A percentile compares a stretch with the other conserved stretches of the same genome.
These are phyloP conservation scores for Ptychoptera albimana DNA, from an alignment of 2,888 invertebrate species.

Conservation along the genomic window DNA sequence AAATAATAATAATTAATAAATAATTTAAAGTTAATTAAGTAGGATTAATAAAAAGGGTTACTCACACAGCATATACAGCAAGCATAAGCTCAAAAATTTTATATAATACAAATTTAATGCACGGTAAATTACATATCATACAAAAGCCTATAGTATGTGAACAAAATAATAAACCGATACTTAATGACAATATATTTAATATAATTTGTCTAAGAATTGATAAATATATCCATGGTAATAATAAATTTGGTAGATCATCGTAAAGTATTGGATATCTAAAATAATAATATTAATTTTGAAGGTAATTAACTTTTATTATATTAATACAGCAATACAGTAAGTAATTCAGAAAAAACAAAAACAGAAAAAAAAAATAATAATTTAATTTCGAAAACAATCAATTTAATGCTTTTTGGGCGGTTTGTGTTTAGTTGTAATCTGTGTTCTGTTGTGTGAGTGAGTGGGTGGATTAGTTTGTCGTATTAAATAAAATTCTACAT, in stretches of 20 bases:
- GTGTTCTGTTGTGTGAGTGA: too few species aligned
- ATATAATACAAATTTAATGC: slow-evolving; percentile 14
- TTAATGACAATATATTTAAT: slow-evolving; percentile 17
- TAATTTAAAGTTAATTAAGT: too few species aligned
- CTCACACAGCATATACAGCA: slow-evolving; percentile 17
- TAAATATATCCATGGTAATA: slow-evolving; percentile 21
- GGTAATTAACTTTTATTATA: too few species aligned
- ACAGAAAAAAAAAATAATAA: too few species aligned
- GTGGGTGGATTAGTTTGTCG: too few species aligned
- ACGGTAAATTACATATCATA: slow-evolving; percentile 9
- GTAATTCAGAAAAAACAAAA: too few species aligned
- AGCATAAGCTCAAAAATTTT: slow-evolving; percentile 15
- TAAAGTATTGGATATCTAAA: slow-evolving; percentile 23
- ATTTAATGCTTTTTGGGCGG: too few species aligned
- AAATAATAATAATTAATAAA: too few species aligned
- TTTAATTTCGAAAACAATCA: too few species aligned
- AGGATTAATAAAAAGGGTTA: background rate
- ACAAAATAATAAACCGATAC: slow-evolving; percentile 17
- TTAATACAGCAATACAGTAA: too few species aligned
- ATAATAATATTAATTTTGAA: background rate
- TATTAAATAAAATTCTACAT: too few species aligned
- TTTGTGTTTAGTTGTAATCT: too few species aligned
- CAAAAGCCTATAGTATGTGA: slow-evolving; percentile 10
- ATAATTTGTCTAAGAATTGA: slow-evolving; percentile 19
- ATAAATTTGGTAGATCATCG: slow-evolving; percentile 18